Evolutionary conservation across 2,888 invertebrate genomes (phyloP).

Genomic region (Lumbricus terrestris): DNA sequence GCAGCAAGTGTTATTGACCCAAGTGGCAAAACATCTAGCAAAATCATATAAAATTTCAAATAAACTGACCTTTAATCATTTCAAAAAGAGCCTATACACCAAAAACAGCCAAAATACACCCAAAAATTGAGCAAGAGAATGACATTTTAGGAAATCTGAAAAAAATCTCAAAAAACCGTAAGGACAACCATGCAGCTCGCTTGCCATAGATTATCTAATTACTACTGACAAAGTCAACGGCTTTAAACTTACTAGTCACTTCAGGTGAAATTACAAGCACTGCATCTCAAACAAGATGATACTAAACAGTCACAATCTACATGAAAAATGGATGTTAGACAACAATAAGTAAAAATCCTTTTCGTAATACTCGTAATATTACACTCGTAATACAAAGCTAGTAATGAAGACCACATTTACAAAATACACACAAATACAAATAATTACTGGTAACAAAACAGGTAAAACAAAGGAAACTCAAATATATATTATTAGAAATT

Average conservation of each 20-base stretch:
- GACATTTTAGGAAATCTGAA: neutral
- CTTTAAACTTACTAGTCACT: neutral
- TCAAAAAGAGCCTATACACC: no score
- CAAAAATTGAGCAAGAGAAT: neutral
- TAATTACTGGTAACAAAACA: neutral
- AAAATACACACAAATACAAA: neutral
- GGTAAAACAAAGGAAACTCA: neutral
- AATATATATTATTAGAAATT: neutral
- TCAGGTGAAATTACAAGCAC: neutral
- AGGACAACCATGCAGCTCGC: neutral
- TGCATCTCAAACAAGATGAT: neutral
- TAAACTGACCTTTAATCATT: neutral
- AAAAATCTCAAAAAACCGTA: neutral
- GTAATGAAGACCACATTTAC: neutral
- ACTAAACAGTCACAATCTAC: neutral
- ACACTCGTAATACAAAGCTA: neutral
- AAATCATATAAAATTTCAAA: neutral
- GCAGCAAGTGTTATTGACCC: neutral
- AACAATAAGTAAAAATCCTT: neutral
- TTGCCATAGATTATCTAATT: neutral
- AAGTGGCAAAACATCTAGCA: neutral
- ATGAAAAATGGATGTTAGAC: neutral
- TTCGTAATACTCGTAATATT: no score
- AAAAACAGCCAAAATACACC: no score
- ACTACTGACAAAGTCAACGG: neutral